Evolutionary conservation across 2,888 invertebrate genomes (phyloP).

Genomic region (Bembecia ichneumoniformis): DNA sequence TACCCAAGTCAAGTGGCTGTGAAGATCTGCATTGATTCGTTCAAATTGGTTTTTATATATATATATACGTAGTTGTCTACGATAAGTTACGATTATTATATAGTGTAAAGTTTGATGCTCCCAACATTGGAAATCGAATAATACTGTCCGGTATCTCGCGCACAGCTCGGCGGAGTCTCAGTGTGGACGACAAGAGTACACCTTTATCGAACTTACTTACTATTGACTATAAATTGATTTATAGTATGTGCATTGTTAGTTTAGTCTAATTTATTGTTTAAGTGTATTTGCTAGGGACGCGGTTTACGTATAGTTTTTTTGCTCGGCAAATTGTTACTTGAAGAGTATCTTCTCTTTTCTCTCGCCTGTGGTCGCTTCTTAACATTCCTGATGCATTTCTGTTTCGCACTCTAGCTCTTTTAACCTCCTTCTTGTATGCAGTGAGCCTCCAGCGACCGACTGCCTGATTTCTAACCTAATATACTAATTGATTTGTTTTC

Average conservation of each 20-base stretch:
- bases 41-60: neutral
- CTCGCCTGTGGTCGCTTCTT: slow-evolving; percentile 55
- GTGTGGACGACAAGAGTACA: slow-evolving; percentile 48
- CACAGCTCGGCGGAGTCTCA: slow-evolving; percentile 59
- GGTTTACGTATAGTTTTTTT: slow-evolving; percentile 33
- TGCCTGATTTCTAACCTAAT: neutral
- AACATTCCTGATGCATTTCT: slow-evolving; percentile 58
- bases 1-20: slow-evolving; percentile 39
- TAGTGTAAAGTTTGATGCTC: slow-evolving; percentile 6
- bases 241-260: slow-evolving; percentile 63
- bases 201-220: slow-evolving; percentile 38
- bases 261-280: slow-evolving; percentile 61
- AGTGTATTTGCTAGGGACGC: slow-evolving; percentile 58
- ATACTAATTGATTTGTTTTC: neutral
- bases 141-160: slow-evolving; percentile 31
- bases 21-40: slow-evolving; percentile 42
- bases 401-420: slow-evolving; percentile 12
- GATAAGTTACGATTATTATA: neutral
- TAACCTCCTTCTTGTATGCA: slow-evolving; percentile 21
- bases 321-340: slow-evolving; percentile 37
- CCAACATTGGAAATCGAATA: too few relatives aligned
- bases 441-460: slow-evolving; percentile 12
- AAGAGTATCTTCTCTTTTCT: slow-evolving; percentile 42
- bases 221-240: slow-evolving; percentile 16
- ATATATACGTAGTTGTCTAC: neutral